Evolutionary conservation across 2,888 invertebrate species (phyloP), one percentile per base, ranked within the genome.

Genomic region (Graphium colonna): DNA sequence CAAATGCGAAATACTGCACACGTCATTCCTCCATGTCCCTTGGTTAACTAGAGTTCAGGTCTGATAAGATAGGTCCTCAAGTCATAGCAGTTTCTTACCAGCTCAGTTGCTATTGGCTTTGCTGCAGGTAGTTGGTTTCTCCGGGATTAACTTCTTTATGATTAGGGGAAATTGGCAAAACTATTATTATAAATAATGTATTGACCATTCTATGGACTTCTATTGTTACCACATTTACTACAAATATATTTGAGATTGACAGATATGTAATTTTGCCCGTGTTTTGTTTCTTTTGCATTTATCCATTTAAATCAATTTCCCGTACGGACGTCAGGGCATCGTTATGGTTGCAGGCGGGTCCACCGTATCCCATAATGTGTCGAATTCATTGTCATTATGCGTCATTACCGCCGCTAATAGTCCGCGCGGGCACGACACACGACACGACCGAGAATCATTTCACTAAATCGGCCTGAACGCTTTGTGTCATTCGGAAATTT

Each of bases 381-480:
- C 74, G 75, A 79, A 81, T 75, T 73, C 79, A 80, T 81, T 81
- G 77, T 82, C 80, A 86, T 87, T 88, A 86, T 71, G 72, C 67
- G 61, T 73, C 80, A 87, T 87, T 86, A 87, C 76, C 66, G 69
- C 52, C 69, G 72, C 80, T 86, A 86, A 84, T 82, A 79, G 77
- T 77, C 73, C 71, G 70, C 69, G 63, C 65, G 40, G 40, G 65
- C 67, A 73, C 71, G 76, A 75, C 77, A 82, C 78, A 73, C 71
- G 76, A 82, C 79, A 73, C 72, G 69, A 72, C 73, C 61, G 61
- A 69, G 77, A 75, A 78, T 77, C 71, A 75, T 82, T 82, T 75
- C 68, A 73, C 72, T 65, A 72, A 79, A 73, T 69, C 70, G 72
- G 66, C 67, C 60, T 78, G 76, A 78, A 75, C 66, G 67, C 60